Evolutionary conservation across 2,797 vertebrate species (phyloP).

Genomic region (Labeo calbasu): DNA sequence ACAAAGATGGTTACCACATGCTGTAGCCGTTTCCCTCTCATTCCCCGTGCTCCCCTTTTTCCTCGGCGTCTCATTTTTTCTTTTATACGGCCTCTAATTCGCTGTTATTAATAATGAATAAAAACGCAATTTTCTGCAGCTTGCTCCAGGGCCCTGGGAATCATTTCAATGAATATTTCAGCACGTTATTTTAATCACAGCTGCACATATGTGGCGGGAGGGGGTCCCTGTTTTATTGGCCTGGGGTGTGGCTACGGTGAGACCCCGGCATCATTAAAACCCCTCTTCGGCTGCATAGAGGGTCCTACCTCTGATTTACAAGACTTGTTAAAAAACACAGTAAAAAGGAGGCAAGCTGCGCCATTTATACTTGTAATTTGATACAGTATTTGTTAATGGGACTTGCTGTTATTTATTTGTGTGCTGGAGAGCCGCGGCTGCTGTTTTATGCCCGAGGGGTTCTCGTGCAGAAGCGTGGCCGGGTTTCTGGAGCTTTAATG

Average conservation of each 20-base stretch:
- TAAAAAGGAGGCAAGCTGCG: conserved; percentile 88
- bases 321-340: conserved; percentile 94
- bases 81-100: conserved; percentile 89
- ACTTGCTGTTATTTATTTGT: conserved; percentile 86
- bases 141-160: conserved; percentile 91
- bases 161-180: conserved; percentile 99
- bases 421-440: conserved; percentile 71
- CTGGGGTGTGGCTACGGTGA: conserved; percentile 85
- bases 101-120: conserved; percentile 99
- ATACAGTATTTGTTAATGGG: conserved; percentile 92
- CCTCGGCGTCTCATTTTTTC: conserved; percentile 32
- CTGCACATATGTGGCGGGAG: conserved; percentile 71
- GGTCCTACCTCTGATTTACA: conserved; percentile 93
- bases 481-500: conserved; percentile 45
- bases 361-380: conserved; percentile 95
- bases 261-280: conserved; percentile 88
- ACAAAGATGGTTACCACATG: conserved; percentile 96
- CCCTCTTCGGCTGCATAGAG: conserved; percentile 86
- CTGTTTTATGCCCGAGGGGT: conserved; percentile 59
- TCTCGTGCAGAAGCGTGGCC: conserved; percentile 64
- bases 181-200: conserved; percentile 99
- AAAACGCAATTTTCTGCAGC: conserved; percentile 94
- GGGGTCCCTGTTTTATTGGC: conserved; percentile 85
- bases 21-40: conserved; percentile 80
- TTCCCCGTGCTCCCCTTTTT: conserved; percentile 63